Evolutionary conservation across 64 coral and sea anemone genomes (phyloP), one percentile per base, ranked within the genome.

Genomic region (Montipora foliosa): DNA sequence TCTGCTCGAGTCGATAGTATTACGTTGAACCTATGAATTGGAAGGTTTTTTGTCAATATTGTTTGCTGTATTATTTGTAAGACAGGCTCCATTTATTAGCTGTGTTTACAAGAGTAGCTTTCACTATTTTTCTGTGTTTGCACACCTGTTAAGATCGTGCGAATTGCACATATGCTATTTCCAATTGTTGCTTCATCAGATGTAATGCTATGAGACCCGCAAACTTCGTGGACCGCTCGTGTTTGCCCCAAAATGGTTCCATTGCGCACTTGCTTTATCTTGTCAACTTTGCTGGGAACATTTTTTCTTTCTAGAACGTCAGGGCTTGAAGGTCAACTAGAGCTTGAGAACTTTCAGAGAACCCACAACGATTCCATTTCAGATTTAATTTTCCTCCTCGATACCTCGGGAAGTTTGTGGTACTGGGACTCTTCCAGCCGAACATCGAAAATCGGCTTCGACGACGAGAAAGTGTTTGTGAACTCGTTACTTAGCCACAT

Each of bases 391-490:
- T 98, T 98, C 71, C 83, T 98, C 25, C 62, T 98, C 19, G 96
- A 98, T 72, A 90, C 92, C 7, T 98, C 96, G 9, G 96, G 96
- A 51, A 98, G 96, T 85, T 87, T 98, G 22, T 79, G 84, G n/a
- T 92, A 95, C 81, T 85, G 44, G n/a, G 77, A 73, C 7, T 64
- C 59, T 19, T 61, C 46, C 17, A 92, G 82, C 47, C 58, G 72
- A 21, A 70, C 17, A 73, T 10, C 17, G 4, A 72, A 67, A 19
- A 72, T 79, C 55, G 96, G 96, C 15, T 98, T 95, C 57, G 78
- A 91, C 81, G 96, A 98, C 60, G 96, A 98, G 79, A 98, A 98
- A 64, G 78, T 92, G 15, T 98, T 98, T 46, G 96, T 98, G 5
- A 98, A 98, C 22, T 92, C 84, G 19, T 79, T 98, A 16, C 67